Base-by-base conservation (phyloP, 2,797 vertebrate species). In the Luscinia megarhynchos region DNA sequence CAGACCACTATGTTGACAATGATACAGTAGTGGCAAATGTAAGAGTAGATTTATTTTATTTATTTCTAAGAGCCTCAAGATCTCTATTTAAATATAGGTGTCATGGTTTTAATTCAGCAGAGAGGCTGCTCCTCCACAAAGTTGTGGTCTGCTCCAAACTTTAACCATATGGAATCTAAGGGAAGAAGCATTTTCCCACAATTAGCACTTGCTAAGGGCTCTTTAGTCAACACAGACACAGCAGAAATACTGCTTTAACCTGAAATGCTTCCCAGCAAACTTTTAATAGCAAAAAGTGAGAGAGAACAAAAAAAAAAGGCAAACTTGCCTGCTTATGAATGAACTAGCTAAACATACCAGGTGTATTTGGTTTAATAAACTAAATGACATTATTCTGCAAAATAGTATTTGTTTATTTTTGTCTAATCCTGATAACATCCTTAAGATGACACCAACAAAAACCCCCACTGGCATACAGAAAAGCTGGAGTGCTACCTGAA, bases 131-230 rank as follows among this genome's bases (percentile, higher is more conserved):
- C 23, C 29, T 82, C 29, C 53, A 77, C 29, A 12, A 79, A 80
- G 26, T 0, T 63, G 27, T 0, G 0, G 12, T 51, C 36, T 74
- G 61, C 55, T 91, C 50, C 54, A 67, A 48, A 51, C 34, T 10
- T 11, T 38, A 84, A 26, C 29, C 0, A 0, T 22, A 53, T 0
- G 0, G 14, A 1, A 1, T 32, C 24, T 48, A 66, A 55, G 21
- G 32, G 30, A 91, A 87, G 17, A 59, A 51, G 53, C 38, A 23
- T 66, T 72, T 89, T 54, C 14, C 34, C 4, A 0, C 11, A 75
- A 68, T 8, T 15, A 50, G 34, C 21, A 23, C 34, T 70, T 57
- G 17, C 20, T 53, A 57, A 32, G 32, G 34, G 10, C 21, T 87
- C 76, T 72, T 64, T 27, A 46, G 19, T 30, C 46, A 75, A 32